phyloP scores from a whole-genome alignment of 2,113 vertebrate genomes.

The Chitala chitala region DNA sequence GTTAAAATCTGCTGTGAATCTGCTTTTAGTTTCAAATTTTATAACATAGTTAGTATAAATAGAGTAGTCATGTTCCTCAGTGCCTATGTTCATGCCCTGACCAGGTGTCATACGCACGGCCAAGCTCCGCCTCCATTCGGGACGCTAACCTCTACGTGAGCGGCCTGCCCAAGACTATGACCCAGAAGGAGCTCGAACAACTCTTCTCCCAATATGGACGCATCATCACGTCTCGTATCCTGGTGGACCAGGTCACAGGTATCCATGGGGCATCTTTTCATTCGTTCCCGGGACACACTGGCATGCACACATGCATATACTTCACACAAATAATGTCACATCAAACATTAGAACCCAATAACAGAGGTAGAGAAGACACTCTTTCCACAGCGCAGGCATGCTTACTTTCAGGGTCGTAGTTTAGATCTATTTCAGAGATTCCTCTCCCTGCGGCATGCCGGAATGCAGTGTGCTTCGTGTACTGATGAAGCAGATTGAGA shows the following conservation, averaged over 20 bases:
- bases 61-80: background rate
- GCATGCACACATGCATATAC: background rate
- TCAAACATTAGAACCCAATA: no score
- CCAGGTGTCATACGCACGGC: constrained; percentile 96
- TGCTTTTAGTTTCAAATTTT: no score
- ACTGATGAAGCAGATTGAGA: constrained; percentile 56
- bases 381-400: constrained; percentile 12
- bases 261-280: constrained; percentile 59
- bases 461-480: constrained; percentile 51
- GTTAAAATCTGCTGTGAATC: no score
- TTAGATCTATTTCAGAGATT: constrained; percentile 55
- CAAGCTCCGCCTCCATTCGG: constrained; percentile 96
- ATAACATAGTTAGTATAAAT: no score
- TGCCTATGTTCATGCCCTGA: constrained; percentile 21
- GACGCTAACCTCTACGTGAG: constrained; percentile 98
- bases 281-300: background rate
- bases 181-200: constrained; percentile 98
- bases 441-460: constrained; percentile 55
- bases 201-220: constrained; percentile 98
- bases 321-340: no score
- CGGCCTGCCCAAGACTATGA: constrained; percentile 98
- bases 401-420: constrained; percentile 22
- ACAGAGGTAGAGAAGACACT: constrained; percentile 15
- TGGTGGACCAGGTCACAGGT: constrained; percentile 99
- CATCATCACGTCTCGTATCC: constrained; percentile 99